Conservation (phyloP, 2,113 vertebrate genomes). For the Himantopus leucocephalus region DNA sequence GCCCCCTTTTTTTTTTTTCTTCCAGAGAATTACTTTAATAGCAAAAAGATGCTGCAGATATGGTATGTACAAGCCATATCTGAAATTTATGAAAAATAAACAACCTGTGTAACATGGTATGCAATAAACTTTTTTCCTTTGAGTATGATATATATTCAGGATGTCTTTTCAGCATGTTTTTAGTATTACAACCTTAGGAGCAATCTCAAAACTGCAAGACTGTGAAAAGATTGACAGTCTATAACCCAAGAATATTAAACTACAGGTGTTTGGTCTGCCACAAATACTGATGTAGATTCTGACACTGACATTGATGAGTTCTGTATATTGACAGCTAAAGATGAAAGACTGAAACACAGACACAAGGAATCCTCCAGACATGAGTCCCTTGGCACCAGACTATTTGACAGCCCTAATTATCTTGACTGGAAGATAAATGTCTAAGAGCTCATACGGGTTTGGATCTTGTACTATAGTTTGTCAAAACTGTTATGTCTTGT, state of each 20-base stretch:
- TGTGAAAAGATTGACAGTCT: neutral
- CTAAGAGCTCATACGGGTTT: neutral
- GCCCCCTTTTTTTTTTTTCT: neutral
- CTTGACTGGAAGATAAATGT: slow-evolving; percentile 45
- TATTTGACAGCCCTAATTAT: slow-evolving; percentile 55
- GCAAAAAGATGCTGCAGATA: neutral
- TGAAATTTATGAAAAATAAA: neutral
- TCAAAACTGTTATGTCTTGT: slow-evolving; percentile 28
- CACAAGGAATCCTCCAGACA: neutral
- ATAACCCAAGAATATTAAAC: neutral
- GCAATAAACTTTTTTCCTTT: neutral
- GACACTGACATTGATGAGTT: slow-evolving; percentile 5
- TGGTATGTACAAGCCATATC: neutral
- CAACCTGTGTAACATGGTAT: neutral
- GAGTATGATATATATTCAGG: neutral
- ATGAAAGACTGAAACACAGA: slow-evolving; percentile 9
- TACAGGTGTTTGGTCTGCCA: neutral
- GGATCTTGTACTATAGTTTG: slow-evolving; percentile 13
- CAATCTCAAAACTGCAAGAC: neutral
- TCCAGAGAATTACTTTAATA: neutral
- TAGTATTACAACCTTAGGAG: neutral
- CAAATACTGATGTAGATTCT: neutral
- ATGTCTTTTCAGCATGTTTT: neutral
- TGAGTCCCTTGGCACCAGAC: neutral
- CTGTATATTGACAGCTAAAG: slow-evolving; percentile 12